A percentile compares a stretch with the other conserved stretches of the same genome.
Evolutionary conservation across 2,797 vertebrate species (phyloP).

Genomic region (Chaetodon trifasciatus): DNA sequence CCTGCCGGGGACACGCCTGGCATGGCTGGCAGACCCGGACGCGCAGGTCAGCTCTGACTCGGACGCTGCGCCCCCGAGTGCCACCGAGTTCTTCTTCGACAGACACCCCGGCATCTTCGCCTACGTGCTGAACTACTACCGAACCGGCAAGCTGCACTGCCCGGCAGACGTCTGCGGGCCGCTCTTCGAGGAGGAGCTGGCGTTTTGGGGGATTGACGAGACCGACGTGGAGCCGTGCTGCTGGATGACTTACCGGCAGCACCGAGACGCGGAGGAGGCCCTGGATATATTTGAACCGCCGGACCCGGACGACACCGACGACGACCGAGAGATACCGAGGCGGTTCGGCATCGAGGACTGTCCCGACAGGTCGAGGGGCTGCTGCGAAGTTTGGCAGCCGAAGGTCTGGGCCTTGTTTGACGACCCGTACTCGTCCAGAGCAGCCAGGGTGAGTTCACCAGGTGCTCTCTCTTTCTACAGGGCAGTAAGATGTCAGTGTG

Average conservation of each 20-base stretch:
- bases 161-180: conserved; percentile 98
- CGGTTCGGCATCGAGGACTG: conserved; percentile 93
- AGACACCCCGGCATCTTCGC: conserved; percentile 97
- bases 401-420: conserved; percentile 97
- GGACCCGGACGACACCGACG: conserved; percentile 88
- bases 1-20: conserved; percentile 95
- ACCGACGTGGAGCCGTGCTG: conserved; percentile 99
- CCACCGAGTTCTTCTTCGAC: conserved; percentile 95
- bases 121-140: conserved; percentile 98
- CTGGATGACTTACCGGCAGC: conserved; percentile 99
- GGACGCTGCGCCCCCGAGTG: conserved; percentile 75
- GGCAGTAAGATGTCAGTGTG: background rate
- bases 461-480: background rate
- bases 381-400: conserved; percentile 91
- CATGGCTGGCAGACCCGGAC: conserved; percentile 93
- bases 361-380: conserved; percentile 84
- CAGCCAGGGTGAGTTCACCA: conserved; percentile 92
- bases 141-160: conserved; percentile 98
- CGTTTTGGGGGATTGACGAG: conserved; percentile 98
- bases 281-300: conserved; percentile 96
- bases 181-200: conserved; percentile 97
- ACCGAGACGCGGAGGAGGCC: conserved; percentile 97
- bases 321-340: conserved; percentile 83
- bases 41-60: conserved; percentile 85
- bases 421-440: conserved; percentile 95